Conservation (phyloP, 2,888 invertebrate genomes). For the Ypsolopha scabrella region DNA sequence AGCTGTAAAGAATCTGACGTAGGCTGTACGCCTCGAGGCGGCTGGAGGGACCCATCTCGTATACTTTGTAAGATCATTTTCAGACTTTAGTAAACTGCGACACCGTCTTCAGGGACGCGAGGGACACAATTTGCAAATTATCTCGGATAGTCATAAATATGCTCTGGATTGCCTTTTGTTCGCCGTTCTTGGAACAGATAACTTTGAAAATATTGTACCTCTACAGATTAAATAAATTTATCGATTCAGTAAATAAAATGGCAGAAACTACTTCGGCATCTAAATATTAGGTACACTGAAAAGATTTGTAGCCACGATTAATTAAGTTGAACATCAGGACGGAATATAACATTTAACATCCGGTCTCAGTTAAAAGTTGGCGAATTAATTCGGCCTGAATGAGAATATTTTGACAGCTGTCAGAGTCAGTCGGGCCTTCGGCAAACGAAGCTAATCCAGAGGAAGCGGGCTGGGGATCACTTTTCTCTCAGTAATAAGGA, state of each 20-base stretch:
- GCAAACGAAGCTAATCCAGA: conserved; percentile 54
- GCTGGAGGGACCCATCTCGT: conserved; percentile 38
- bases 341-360: conserved; percentile 13
- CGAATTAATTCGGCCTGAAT: conserved; percentile 35
- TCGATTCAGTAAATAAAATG: no score
- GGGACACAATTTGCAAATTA: conserved; percentile 38
- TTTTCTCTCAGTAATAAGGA: conserved; percentile 31
- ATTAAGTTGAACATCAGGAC: conserved; percentile 8
- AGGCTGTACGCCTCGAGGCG: conserved; percentile 41
- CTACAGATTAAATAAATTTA: no score
- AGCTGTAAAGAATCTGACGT: conserved; percentile 38
- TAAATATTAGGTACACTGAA: neutral
- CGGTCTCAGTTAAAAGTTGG: conserved; percentile 13
- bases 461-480: conserved; percentile 17
- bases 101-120: conserved; percentile 35
- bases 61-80: conserved; percentile 68
- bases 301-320: conserved; percentile 1
- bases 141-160: conserved; percentile 19
- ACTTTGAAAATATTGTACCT: neutral
- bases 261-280: no score
- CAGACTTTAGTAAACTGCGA: conserved; percentile 45
- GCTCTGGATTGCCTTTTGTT: conserved; percentile 6
- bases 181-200: conserved; percentile 4
- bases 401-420: conserved; percentile 61
- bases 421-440: conserved; percentile 50